Evolutionary conservation across 2,797 vertebrate species (phyloP).

Genomic region (Lindbergichthys nudifrons): DNA sequence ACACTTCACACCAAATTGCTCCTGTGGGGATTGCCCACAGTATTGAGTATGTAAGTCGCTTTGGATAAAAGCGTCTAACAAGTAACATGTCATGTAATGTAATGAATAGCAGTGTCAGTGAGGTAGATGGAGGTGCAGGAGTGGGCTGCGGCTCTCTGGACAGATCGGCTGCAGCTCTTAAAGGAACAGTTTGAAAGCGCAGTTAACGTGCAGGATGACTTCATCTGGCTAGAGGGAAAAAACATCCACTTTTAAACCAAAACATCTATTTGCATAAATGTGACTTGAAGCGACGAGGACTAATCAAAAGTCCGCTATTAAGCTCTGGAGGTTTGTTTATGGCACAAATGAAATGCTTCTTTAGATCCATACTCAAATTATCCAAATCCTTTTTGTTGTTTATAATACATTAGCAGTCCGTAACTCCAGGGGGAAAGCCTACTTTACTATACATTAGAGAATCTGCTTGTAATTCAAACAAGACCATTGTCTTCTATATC

Average conservation of each 20-base stretch:
- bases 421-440: conserved; percentile 12
- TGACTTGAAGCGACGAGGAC: conserved; percentile 33
- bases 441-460: conserved; percentile 44
- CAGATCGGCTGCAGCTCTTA: conserved; percentile 34
- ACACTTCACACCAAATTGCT: no score
- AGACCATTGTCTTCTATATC: conserved; percentile 38
- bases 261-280: conserved; percentile 39
- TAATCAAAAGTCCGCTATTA: conserved; percentile 27
- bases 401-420: conserved; percentile 35
- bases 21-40: no score
- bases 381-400: conserved; percentile 6
- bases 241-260: conserved; percentile 29
- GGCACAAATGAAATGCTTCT: conserved; percentile 25
- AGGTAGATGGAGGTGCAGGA: conserved; percentile 62
- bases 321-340: conserved; percentile 34
- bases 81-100: no score
- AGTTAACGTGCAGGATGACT: conserved; percentile 36
- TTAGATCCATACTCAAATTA: conserved; percentile 26
- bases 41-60: no score
- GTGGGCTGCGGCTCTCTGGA: conserved; percentile 33
- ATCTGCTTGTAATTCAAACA: conserved; percentile 27
- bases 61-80: no score
- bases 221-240: conserved; percentile 36
- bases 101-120: conserved; percentile 57
- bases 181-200: conserved; percentile 41